Conservation (phyloP, 2,113 vertebrate species). For the Columbina picui region DNA sequence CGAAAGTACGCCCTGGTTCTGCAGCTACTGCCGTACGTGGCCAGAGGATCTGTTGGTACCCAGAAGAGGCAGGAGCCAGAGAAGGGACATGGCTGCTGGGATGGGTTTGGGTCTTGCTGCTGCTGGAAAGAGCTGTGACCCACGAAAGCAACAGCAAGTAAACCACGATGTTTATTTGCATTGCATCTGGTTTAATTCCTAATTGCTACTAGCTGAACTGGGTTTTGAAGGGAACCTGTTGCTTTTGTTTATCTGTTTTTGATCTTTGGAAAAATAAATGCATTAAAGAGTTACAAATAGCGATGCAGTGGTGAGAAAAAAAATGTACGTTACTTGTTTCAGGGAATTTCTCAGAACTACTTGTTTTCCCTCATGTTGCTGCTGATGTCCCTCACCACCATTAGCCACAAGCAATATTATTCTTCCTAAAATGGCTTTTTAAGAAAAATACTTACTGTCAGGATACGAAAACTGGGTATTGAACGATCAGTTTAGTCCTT, state of each 20-base stretch:
- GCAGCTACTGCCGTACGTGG: fast-evolving
- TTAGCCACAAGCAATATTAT: neutral
- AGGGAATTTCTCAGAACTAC: neutral
- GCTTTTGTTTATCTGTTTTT: neutral
- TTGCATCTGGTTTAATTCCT: neutral
- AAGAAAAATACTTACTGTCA: neutral
- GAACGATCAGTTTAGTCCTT: neutral
- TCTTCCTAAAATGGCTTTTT: neutral
- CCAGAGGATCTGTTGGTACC: neutral
- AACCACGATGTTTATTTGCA: neutral
- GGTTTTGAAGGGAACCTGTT: neutral
- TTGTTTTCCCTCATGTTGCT: neutral
- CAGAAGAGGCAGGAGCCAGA: neutral
- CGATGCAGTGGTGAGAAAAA: neutral
- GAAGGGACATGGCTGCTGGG: neutral
- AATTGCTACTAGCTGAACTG: neutral
- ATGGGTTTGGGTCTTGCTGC: neutral
- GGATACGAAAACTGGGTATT: neutral
- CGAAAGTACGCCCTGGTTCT: fast-evolving
- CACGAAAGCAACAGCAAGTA: neutral
- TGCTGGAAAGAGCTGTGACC: neutral
- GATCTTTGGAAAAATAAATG: neutral
- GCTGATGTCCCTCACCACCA: neutral
- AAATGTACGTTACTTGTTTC: neutral
- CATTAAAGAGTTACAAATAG: neutral